Percentiles rank a stretch among this genome's conserved stretches.
phyloP scores from a whole-genome alignment of 1,140 invertebrate species.

The Pissodes strobi region DNA sequence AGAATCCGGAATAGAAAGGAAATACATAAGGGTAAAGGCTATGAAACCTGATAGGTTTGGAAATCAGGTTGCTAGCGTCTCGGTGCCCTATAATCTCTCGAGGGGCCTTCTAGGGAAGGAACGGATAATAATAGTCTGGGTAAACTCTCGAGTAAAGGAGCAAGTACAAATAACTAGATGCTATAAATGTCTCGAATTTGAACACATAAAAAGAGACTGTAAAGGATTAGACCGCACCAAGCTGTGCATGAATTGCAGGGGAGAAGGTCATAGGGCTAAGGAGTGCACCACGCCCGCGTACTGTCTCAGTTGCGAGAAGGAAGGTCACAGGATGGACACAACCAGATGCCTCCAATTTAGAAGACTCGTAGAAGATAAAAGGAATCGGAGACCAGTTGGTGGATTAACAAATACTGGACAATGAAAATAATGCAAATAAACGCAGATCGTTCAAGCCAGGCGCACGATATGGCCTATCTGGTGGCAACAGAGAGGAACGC shows the following conservation, averaged over 20 bases:
- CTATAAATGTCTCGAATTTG: slow-evolving; percentile 27
- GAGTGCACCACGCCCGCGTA: not conserved
- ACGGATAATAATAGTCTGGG: not conserved
- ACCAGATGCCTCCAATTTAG: slow-evolving; percentile 14
- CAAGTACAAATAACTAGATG: slow-evolving; percentile 9
- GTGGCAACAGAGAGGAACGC: not conserved
- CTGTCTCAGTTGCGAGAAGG: slow-evolving; percentile 6
- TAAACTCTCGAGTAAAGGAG: not conserved
- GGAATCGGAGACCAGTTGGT: not conserved
- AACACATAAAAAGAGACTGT: not conserved
- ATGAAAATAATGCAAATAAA: not conserved
- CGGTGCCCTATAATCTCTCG: not conserved
- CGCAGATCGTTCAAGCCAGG: not conserved
- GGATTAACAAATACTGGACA: not conserved
- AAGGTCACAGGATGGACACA: slow-evolving; percentile 13
- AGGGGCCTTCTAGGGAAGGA: not conserved
- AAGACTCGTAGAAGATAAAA: not conserved
- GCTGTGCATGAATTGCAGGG: slow-evolving; percentile 4
- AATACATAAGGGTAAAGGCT: not conserved
- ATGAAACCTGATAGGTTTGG: not conserved
- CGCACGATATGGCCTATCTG: not conserved
- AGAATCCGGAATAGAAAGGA: too few species aligned
- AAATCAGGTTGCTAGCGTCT: not conserved
- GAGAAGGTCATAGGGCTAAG: slow-evolving; percentile 11
- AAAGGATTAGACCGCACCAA: slow-evolving; percentile 5